Evolutionary conservation across 2,797 vertebrate genomes (phyloP).

Genomic region (Myotis pilosus): DNA sequence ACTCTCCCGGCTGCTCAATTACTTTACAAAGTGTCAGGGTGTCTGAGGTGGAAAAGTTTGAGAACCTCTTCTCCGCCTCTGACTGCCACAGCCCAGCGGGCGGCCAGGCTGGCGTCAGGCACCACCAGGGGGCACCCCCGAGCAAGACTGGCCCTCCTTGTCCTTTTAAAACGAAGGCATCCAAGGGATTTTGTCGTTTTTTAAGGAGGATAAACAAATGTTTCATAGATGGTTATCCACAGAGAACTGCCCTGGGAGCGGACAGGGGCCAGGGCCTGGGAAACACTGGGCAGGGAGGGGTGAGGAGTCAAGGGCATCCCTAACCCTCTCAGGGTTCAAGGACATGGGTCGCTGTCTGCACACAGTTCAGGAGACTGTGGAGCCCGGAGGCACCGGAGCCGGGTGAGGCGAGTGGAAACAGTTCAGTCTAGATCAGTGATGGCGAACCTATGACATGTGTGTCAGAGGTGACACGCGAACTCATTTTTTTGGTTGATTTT

Average conservation of each 20-base stretch:
- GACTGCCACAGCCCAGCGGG: neutral
- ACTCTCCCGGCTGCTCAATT: neutral
- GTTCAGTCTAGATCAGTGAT: neutral
- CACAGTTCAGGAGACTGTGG: neutral
- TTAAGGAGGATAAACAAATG: neutral
- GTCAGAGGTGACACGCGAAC: too few species aligned
- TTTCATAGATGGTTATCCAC: neutral
- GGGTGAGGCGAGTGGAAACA: accelerated
- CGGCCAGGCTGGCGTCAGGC: accelerated
- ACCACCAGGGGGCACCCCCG: conserved; percentile 48
- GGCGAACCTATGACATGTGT: too few species aligned
- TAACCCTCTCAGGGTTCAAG: neutral
- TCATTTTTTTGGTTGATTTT: too few species aligned
- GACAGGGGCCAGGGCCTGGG: neutral
- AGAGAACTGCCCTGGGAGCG: neutral
- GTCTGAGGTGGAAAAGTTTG: neutral
- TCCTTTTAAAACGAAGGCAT: neutral
- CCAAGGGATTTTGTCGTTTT: neutral
- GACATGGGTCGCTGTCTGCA: neutral
- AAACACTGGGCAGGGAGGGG: neutral
- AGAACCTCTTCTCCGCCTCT: accelerated
- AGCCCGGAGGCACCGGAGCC: neutral
- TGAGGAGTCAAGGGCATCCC: neutral
- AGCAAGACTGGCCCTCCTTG: neutral
- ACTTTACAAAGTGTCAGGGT: neutral